phyloP scores from a whole-genome alignment of 2,797 vertebrate species.

The Clarias pachynema region DNA sequence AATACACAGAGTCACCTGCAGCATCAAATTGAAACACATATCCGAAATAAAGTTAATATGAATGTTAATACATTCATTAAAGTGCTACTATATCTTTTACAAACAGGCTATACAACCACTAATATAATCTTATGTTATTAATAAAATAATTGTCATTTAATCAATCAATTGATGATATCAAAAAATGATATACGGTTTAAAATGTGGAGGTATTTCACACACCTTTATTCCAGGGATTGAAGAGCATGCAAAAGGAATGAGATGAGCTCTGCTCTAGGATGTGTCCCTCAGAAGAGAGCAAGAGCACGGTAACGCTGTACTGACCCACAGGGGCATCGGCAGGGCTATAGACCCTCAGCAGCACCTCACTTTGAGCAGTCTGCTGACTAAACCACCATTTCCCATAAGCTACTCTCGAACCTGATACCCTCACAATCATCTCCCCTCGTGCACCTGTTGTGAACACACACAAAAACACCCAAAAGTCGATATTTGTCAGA shows the following conservation, averaged over 20 bases:
- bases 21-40: not conserved
- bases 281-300: constrained; percentile 63
- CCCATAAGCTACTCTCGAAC: constrained; percentile 34
- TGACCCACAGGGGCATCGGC: constrained; percentile 70
- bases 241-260: constrained; percentile 72
- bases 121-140: not conserved
- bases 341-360: constrained; percentile 75
- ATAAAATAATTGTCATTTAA: not conserved
- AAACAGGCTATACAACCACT: not conserved
- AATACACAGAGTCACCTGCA: constrained; percentile 82
- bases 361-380: constrained; percentile 62
- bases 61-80: constrained; percentile 14
- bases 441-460: constrained; percentile 64
- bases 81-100: not conserved
- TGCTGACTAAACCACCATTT: constrained; percentile 75
- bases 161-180: not conserved
- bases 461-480: not conserved
- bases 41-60: not conserved
- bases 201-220: constrained; percentile 7
- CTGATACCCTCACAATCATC: constrained; percentile 66
- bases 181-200: not conserved
- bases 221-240: constrained; percentile 82
- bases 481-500: not conserved
- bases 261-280: constrained; percentile 57
- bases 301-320: constrained; percentile 65